Percentiles rank a stretch among this genome's conserved stretches.
Conservation (phyloP, 2,113 vertebrate genomes). For the Columba livia region DNA sequence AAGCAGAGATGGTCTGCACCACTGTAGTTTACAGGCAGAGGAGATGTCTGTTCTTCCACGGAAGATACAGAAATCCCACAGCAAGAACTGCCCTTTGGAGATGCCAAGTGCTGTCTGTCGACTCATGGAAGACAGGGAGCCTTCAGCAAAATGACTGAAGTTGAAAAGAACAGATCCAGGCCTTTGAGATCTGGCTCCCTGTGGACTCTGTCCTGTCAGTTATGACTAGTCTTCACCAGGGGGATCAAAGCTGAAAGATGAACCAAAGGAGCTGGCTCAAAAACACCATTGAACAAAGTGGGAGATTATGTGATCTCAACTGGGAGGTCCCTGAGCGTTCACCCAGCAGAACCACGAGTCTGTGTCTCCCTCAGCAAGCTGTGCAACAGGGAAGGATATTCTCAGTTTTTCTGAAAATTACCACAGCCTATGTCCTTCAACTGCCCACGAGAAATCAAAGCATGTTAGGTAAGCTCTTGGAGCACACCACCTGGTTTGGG, state of each 20-base stretch:
- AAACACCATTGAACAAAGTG: not conserved
- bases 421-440: not conserved
- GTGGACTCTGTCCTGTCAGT: not conserved
- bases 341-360: not conserved
- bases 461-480: not conserved
- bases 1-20: accelerated
- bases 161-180: not conserved
- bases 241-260: not conserved
- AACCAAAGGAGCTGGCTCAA: not conserved
- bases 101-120: not conserved
- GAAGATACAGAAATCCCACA: not conserved
- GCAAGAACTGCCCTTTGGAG: not conserved
- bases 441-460: not conserved
- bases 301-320: not conserved
- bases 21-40: not conserved
- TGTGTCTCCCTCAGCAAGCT: not conserved
- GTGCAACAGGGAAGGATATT: not conserved
- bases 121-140: not conserved
- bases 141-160: not conserved
- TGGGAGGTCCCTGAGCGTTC: not conserved
- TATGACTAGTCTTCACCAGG: not conserved
- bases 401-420: not conserved
- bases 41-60: not conserved
- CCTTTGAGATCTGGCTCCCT: not conserved
- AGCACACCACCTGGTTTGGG: not conserved